Evolutionary conservation across 1,140 invertebrate genomes (phyloP).

Genomic region (Dufourea novaeangliae): DNA sequence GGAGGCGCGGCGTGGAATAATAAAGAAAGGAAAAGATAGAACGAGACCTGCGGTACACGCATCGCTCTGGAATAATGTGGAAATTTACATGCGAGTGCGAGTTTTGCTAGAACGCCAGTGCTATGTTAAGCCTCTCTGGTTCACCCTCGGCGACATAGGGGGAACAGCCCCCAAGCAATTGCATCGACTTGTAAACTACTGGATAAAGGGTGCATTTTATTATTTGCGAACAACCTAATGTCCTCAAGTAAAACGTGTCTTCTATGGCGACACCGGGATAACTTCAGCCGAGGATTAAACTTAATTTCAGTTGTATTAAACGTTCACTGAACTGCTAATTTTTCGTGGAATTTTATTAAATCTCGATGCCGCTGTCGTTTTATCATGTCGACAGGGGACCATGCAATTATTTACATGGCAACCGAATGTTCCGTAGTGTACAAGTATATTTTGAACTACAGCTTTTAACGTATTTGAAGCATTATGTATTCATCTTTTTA

Average conservation of each 20-base stretch:
- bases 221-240: constrained; percentile 19
- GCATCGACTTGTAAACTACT: constrained; percentile 51
- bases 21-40: constrained; percentile 4
- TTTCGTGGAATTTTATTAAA: neutral
- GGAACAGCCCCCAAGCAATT: constrained; percentile 33
- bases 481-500: too few species aligned
- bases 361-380: neutral
- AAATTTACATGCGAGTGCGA: constrained; percentile 35
- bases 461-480: neutral
- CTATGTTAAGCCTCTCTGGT: neutral
- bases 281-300: constrained; percentile 3
- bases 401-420: neutral
- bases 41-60: neutral
- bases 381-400: neutral
- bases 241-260: constrained; percentile 5
- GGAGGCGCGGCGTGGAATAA: constrained; percentile 27
- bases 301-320: constrained; percentile 18
- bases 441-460: neutral
- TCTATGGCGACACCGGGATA: neutral
- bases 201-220: constrained; percentile 52
- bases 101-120: neutral
- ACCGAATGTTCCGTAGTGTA: neutral
- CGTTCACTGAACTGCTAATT: neutral
- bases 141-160: neutral
- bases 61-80: constrained; percentile 26